Evolutionary conservation across 2,797 vertebrate genomes (phyloP).

Genomic region (Rhabdophis nuchalis): DNA sequence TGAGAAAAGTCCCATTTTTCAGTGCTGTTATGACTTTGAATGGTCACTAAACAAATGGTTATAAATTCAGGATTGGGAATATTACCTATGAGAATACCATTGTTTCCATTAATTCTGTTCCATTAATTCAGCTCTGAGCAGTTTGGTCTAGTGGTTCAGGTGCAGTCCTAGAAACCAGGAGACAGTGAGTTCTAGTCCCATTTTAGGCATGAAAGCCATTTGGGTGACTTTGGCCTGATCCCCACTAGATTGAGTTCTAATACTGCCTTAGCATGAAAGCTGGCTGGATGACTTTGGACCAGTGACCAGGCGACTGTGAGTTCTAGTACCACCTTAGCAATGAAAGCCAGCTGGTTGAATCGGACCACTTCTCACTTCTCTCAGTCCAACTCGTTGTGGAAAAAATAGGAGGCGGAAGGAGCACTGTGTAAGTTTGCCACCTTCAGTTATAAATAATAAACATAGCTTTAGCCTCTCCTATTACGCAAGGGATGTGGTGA

Average conservation of each 20-base stretch:
- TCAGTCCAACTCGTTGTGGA: neutral
- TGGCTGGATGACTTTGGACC: too few relatives aligned
- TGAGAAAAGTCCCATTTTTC: neutral
- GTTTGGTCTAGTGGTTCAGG: neutral
- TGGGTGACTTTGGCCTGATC: neutral
- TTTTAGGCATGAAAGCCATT: neutral
- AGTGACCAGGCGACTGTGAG: too few relatives aligned
- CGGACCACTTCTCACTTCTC: neutral
- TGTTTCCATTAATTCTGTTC: constrained; percentile 1
- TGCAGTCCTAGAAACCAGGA: neutral
- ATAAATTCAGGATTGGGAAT: neutral
- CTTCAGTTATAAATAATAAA: neutral
- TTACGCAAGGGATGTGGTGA: too few relatives aligned
- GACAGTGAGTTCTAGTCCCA: neutral
- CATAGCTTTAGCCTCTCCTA: neutral
- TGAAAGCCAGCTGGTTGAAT: too few relatives aligned
- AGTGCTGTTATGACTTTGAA: neutral
- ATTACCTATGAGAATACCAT: neutral
- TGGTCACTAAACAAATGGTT: neutral
- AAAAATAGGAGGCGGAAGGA: neutral
- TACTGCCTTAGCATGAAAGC: too few relatives aligned
- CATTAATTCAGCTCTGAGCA: constrained; percentile 5
- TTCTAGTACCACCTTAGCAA: too few relatives aligned
- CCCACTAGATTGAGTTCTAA: neutral
- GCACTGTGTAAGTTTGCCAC: neutral